Evolutionary conservation across 1,140 invertebrate species (phyloP), one percentile per base, ranked within the genome.

Genomic region (Aphidius ervi): DNA sequence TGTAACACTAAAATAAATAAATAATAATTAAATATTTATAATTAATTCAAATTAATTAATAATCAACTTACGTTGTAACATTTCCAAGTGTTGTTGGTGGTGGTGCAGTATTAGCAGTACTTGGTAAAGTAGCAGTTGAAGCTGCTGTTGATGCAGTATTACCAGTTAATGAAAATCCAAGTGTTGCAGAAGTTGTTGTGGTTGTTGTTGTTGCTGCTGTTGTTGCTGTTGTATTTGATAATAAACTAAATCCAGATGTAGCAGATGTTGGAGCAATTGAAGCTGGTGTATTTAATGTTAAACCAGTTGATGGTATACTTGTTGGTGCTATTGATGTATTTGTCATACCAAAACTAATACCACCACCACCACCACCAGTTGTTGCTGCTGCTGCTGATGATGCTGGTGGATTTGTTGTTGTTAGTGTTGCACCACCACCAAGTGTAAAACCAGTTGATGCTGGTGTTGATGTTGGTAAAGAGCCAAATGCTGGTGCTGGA

Each of bases 21-120:
- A 50, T 66, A 65, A 42, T 37, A 46, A 64, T 46, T 60, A 42
- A 40, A 42, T 50, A 46, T 39, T 52, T 9, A 50, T 9, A 48
- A 8, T 57, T 3, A 31, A 31, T 31, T 31, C 1, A 31, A 31
- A 3, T 31, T 31, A 31, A 31, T 3, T 3, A 31, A 31, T 3
- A 31, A 31, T 0, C 16, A 48, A 46, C 75, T 77, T 72, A 84
- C 82, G 78, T 81, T 2, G 81, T 83, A 37, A 75, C 63, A 1
- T 79, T 67, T 37, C 70, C 73, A 9, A 79, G 67, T 20, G 76
- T 74, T 46, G 80, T 75, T 48, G 82, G 69, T 10, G 82, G 71
- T 5, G 77, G 56, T 20, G 70, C 49, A 45, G 71, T 59, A 2
- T 54, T 65, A 39, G 67, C 55, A 39, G 71, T 9, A 7, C 16